Conservation (phyloP, 2,797 vertebrate genomes). For the Liparis tanakae region DNA sequence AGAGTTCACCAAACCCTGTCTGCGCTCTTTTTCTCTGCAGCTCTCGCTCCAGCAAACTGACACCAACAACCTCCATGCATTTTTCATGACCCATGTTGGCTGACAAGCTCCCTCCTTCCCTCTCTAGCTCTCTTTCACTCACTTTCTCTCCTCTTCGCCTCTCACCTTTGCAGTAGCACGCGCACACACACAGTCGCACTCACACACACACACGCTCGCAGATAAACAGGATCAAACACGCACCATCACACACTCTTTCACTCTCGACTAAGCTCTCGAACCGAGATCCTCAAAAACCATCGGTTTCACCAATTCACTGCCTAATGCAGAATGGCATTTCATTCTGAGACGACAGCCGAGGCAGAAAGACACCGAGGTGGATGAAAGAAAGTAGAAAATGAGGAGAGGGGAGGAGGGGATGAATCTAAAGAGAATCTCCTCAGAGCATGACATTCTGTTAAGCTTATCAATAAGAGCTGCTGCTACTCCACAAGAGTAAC, state of each 20-base stretch:
- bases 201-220: slow-evolving; percentile 20
- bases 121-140: slow-evolving; percentile 34
- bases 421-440: slow-evolving; percentile 57
- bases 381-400: slow-evolving; percentile 68
- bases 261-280: slow-evolving; percentile 67
- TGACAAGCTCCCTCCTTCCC: slow-evolving; percentile 59
- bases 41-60: slow-evolving; percentile 72
- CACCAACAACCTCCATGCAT: slow-evolving; percentile 76
- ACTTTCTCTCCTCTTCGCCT: slow-evolving; percentile 28
- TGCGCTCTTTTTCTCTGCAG: slow-evolving; percentile 58
- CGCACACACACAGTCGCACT: slow-evolving; percentile 32
- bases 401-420: slow-evolving; percentile 44
- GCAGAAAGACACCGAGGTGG: slow-evolving; percentile 63
- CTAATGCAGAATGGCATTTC: slow-evolving; percentile 77
- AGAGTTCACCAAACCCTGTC: slow-evolving; percentile 61
- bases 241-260: slow-evolving; percentile 63
- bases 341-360: slow-evolving; percentile 62
- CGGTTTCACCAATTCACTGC: slow-evolving; percentile 73
- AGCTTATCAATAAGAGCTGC: slow-evolving; percentile 53
- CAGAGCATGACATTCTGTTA: slow-evolving; percentile 60
- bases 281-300: slow-evolving; percentile 73
- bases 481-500: slow-evolving; percentile 26
- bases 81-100: slow-evolving; percentile 74
- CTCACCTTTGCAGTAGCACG: slow-evolving; percentile 37
- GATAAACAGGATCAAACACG: slow-evolving; percentile 41